These are phyloP conservation scores for Thecophora atra DNA, from an alignment of 2,888 invertebrate species.

Conservation along the genomic window DNA sequence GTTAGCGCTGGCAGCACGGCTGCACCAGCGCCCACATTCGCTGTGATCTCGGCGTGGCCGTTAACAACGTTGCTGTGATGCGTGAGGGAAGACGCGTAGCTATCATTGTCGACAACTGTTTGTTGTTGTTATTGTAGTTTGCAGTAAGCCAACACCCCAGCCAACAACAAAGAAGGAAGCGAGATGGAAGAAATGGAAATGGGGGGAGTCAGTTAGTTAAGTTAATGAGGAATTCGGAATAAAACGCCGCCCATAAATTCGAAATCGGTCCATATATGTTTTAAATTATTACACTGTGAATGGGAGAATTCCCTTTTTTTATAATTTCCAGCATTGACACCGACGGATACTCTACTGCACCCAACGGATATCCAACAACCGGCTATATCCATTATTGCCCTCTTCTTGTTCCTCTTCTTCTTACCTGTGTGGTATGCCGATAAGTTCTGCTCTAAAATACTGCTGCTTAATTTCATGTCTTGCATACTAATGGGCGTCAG, in stretches of 20 bases:
- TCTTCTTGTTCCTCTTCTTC: too few species aligned
- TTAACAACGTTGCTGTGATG: conserved; percentile 49
- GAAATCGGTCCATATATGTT: too few species aligned
- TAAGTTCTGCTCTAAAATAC: conserved; percentile 73
- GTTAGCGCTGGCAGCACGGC: conserved; percentile 50
- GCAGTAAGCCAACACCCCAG: background rate
- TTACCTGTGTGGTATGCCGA: conserved; percentile 79
- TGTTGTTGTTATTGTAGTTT: conserved; percentile 13
- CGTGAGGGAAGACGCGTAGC: conserved; percentile 50
- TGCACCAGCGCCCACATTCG: conserved; percentile 49
- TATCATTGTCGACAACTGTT: conserved; percentile 50
- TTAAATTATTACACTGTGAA: too few species aligned
- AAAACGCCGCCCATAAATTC: background rate
- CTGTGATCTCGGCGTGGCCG: conserved; percentile 44
- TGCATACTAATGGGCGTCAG: conserved; percentile 80
- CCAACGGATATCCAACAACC: background rate
- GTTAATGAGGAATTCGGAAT: too few species aligned
- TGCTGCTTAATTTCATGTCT: conserved; percentile 76
- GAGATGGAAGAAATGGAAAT: background rate
- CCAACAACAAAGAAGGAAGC: background rate
- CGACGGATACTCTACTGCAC: background rate
- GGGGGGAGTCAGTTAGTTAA: conserved; percentile 1
- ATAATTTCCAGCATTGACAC: background rate
- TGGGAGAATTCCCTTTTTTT: too few species aligned
- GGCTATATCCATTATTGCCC: too few species aligned